Conservation (phyloP, 2,797 vertebrate species). For the Chelmon rostratus region DNA sequence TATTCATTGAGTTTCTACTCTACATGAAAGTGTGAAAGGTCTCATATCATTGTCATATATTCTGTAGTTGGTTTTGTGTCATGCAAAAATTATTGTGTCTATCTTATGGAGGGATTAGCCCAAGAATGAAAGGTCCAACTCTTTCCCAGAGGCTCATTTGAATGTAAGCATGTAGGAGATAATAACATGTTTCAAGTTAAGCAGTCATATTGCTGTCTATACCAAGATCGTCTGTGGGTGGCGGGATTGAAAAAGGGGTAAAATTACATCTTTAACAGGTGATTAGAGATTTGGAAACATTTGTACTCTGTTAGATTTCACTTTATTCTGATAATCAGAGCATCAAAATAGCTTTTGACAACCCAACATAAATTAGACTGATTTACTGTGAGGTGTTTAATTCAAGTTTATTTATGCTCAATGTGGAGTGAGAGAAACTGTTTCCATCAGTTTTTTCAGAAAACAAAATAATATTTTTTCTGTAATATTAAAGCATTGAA, state of each 20-base stretch:
- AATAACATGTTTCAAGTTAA: background rate
- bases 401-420: background rate
- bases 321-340: background rate
- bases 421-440: background rate
- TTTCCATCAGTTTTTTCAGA: conserved; percentile 19
- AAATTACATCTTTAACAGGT: conserved; percentile 6
- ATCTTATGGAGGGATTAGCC: background rate
- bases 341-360: conserved; percentile 17
- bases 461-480: conserved; percentile 3
- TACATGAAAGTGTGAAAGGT: background rate
- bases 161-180: conserved; percentile 16
- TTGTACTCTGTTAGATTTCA: background rate
- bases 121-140: background rate
- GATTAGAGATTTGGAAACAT: conserved; percentile 6
- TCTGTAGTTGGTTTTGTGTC: background rate
- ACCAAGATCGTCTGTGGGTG: background rate
- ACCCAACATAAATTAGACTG: background rate
- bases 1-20: background rate
- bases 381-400: conserved; percentile 2
- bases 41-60: background rate
- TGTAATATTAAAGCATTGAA: conserved; percentile 21
- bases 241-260: background rate
- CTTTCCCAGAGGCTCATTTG: conserved; percentile 7
- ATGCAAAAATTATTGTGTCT: background rate
- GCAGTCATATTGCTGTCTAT: background rate